These are phyloP conservation scores for Exocentrus adspersus DNA, from an alignment of 2,888 invertebrate genomes.

Conservation along the genomic window DNA sequence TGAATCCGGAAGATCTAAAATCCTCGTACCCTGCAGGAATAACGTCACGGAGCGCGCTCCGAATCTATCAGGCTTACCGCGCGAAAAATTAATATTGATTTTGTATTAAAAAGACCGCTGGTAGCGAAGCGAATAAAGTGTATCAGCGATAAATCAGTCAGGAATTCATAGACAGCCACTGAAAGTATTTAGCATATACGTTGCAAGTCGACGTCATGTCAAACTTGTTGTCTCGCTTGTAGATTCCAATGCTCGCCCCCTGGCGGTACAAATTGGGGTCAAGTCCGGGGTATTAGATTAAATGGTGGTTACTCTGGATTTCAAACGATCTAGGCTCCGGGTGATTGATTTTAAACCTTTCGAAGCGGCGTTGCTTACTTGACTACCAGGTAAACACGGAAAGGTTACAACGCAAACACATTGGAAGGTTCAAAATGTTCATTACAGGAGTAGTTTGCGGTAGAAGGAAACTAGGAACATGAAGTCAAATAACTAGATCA, in stretches of 20 bases:
- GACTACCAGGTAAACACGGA: constrained; percentile 3
- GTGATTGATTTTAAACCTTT: constrained; percentile 12
- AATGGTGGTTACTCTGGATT: constrained; percentile 14
- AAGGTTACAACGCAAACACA: neutral
- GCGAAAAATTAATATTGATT: too few species aligned
- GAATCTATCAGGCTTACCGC: too few species aligned
- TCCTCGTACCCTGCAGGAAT: too few species aligned
- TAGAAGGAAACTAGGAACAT: neutral
- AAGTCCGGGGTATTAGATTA: constrained; percentile 16
- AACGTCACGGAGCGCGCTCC: too few species aligned
- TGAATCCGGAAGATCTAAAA: too few species aligned
- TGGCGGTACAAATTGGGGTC: constrained; percentile 21
- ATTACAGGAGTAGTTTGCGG: neutral
- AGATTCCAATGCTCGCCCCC: neutral
- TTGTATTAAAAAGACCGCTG: too few species aligned
- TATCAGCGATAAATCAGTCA: too few species aligned
- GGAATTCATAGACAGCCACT: neutral
- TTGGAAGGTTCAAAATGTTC: neutral
- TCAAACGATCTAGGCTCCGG: neutral
- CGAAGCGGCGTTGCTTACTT: neutral
- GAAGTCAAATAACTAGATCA: neutral
- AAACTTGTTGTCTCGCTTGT: too few species aligned
- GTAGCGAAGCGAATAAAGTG: too few species aligned
- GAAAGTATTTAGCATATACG: too few species aligned
- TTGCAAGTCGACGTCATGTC: too few species aligned